Base-by-base conservation (phyloP, 2,113 vertebrate species). In the Scartelaos histophorus region DNA sequence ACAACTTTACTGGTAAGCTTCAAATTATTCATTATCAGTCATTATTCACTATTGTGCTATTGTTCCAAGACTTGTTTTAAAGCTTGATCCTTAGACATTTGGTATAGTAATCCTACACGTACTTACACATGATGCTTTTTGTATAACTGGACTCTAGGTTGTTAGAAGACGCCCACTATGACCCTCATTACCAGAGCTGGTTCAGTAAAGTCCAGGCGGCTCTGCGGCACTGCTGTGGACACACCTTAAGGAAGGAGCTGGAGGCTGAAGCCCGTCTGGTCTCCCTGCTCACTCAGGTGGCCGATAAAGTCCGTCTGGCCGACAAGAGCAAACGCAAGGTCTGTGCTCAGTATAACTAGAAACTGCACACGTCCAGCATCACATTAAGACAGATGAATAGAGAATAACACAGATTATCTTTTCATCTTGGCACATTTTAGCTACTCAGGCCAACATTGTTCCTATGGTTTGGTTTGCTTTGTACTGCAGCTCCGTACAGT, bases 131-230 rank as follows among this genome's bases (percentile, higher is more conserved):
- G 19, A 19, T 43, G 17, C 11, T 3, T 70, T 16, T 15, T 69
- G 66, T n/a, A 54, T 54, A 11, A 21, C 16, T 11, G 16, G 9
- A 16, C 0, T 5, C 19, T 89, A 98, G 97, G 97, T 82, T 98
- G 85, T 90, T 98, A 82, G 94, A 96, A 83, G 96, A 97, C 0
- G 92, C 94, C 43, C 90, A 91, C 46, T 93, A 89, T 57, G 95
- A 98, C 67, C 92, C 90, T 0, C 92, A 95, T 91, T 97, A 95
- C 91, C 95, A 94, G 70, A 94, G 95, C 62, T 96, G 97, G 69
- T 95, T 95, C 85, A 93, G 93, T 85, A 97, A 97, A 76, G 88
- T 97, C 73, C 94, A 95, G 84, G 94, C 95, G 0, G 95, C 95
- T 7, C 85, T 98, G 81, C 81, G 90, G 43, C 94, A 95, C 90